phyloP scores from a whole-genome alignment of 2,113 vertebrate species.

The Perca flavescens region DNA sequence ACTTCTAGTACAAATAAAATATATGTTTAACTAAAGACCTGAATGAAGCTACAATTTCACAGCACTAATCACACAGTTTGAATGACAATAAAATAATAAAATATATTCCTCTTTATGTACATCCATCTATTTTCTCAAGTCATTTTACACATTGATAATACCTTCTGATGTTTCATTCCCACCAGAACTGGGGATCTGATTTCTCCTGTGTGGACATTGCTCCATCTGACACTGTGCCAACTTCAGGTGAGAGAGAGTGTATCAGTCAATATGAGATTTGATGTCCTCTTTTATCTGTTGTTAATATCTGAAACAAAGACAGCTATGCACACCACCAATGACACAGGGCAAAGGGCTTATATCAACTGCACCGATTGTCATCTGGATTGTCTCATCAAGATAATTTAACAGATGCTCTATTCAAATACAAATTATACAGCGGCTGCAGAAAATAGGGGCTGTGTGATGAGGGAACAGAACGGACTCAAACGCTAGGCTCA shows the following conservation, averaged over 20 bases:
- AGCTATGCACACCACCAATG: background rate
- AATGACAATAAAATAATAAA: no score
- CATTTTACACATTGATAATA: background rate
- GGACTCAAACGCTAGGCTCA: no score
- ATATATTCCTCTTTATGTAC: background rate
- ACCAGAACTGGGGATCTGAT: slow-evolving; percentile 92
- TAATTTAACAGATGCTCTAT: background rate
- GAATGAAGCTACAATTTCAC: background rate
- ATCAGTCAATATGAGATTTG: background rate
- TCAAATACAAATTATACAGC: background rate
- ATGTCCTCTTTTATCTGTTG: background rate
- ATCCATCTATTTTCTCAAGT: background rate
- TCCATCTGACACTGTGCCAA: slow-evolving; percentile 83
- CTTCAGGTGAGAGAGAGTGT: slow-evolving; percentile 86
- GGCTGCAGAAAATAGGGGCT: background rate
- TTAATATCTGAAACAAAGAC: background rate
- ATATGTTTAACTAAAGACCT: background rate
- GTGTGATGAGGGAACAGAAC: no score
- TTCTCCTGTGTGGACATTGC: slow-evolving; percentile 80
- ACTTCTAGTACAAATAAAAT: background rate
- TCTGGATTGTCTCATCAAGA: background rate
- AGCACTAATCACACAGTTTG: background rate
- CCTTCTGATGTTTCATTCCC: background rate
- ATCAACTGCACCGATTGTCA: background rate
- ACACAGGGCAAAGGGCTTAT: background rate